Conservation (phyloP, 1,140 invertebrate species). For the Steinernema khuongi region DNA sequence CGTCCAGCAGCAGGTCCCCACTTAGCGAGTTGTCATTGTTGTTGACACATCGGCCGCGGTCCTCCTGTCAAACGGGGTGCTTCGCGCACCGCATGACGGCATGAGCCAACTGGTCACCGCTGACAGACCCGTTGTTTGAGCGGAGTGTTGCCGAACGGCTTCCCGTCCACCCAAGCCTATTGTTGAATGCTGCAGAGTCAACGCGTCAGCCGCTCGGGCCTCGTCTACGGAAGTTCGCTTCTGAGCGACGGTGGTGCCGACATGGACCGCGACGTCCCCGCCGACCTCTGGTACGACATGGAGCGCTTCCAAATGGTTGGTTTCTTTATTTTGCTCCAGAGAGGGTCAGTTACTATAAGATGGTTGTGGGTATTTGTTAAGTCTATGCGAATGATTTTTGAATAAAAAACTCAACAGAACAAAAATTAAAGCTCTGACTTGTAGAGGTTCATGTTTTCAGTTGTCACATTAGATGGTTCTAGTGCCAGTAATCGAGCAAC, state of each 20-base stretch:
- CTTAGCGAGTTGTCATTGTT: conserved; percentile 14
- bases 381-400: neutral
- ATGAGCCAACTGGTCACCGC: conserved; percentile 6
- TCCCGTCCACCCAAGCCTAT: too few relatives aligned
- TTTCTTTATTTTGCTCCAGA: neutral
- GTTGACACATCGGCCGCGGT: neutral
- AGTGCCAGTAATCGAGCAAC: too few relatives aligned
- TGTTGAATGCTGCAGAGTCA: conserved; percentile 13
- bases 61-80: conserved; percentile 13
- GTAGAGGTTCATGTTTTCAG: too few relatives aligned
- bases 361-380: neutral
- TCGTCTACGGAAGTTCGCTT: conserved; percentile 1
- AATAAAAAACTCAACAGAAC: too few relatives aligned
- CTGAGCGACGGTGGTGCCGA: neutral
- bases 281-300: neutral
- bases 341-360: neutral
- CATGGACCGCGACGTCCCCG: neutral
- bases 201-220: conserved; percentile 5
- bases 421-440: too few relatives aligned
- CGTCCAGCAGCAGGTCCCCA: neutral
- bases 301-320: conserved; percentile 11
- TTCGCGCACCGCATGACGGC: conserved; percentile 16
- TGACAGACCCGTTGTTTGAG: conserved; percentile 2
- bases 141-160: neutral
- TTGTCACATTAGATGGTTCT: too few relatives aligned